These are phyloP conservation scores for Scaptomyza graminum DNA, from an alignment of 1,140 invertebrate genomes.

Conservation along the genomic window DNA sequence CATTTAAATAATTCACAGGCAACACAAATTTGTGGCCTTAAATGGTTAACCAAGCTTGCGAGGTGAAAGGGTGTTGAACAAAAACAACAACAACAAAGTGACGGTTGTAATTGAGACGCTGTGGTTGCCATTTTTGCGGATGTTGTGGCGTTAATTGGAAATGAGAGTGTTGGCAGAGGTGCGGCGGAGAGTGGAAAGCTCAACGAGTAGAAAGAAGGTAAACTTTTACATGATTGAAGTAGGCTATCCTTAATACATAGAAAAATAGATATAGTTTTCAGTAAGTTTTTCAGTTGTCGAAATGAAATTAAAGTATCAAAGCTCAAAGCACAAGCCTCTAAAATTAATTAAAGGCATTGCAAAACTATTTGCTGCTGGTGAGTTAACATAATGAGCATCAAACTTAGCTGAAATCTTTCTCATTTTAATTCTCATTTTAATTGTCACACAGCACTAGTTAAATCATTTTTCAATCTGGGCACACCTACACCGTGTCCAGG, in stretches of 20 bases:
- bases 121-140: constrained; percentile 28
- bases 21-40: constrained; percentile 11
- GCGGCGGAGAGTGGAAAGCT: background rate
- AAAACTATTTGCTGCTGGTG: constrained; percentile 35
- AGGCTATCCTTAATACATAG: background rate
- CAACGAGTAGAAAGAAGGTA: background rate
- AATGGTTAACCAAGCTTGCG: background rate
- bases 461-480: constrained; percentile 51
- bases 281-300: constrained; percentile 3
- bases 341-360: constrained; percentile 60
- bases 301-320: constrained; percentile 79
- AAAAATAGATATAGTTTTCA: background rate
- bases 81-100: constrained; percentile 22
- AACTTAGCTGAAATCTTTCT: background rate
- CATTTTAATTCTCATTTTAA: too few relatives aligned
- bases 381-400: constrained; percentile 23
- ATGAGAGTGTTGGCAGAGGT: background rate
- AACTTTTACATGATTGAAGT: background rate
- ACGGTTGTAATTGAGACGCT: constrained; percentile 51
- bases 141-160: constrained; percentile 52
- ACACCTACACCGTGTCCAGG: constrained; percentile 32
- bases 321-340: constrained; percentile 42
- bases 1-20: constrained; percentile 38
- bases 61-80: background rate
- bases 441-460: constrained; percentile 32